phyloP scores from a whole-genome alignment of 2,888 invertebrate species.

The Yponomeuta plumbellus region DNA sequence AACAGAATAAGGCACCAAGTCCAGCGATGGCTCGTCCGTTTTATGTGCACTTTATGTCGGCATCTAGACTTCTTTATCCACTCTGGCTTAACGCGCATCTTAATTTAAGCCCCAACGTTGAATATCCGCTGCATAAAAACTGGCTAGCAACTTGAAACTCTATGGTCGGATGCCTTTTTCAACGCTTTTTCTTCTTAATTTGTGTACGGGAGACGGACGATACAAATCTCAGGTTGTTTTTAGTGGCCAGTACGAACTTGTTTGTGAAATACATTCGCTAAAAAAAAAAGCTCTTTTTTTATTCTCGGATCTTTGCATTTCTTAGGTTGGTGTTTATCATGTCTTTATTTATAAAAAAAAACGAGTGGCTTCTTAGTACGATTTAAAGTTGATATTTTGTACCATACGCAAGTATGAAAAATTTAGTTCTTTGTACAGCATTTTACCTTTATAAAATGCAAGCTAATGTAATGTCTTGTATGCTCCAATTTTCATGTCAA shows the following conservation, averaged over 20 bases:
- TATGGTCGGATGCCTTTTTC: background rate
- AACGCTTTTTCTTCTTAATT: background rate
- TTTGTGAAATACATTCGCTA: background rate
- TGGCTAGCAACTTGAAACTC: slow-evolving; percentile 13
- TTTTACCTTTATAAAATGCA: too few relatives aligned
- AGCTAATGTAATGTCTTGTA: too few relatives aligned
- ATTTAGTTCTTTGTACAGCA: too few relatives aligned
- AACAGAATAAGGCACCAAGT: slow-evolving; percentile 33
- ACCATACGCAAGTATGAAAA: too few relatives aligned
- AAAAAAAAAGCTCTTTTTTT: background rate
- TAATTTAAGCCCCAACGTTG: slow-evolving; percentile 52
- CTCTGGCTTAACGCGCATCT: slow-evolving; percentile 62
- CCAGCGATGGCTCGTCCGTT: slow-evolving; percentile 54
- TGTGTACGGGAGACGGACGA: background rate
- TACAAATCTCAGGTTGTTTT: background rate
- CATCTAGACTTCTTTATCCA: slow-evolving; percentile 60
- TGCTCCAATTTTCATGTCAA: too few relatives aligned
- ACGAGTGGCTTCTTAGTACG: too few relatives aligned
- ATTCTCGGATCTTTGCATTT: background rate
- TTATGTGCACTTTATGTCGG: slow-evolving; percentile 67
- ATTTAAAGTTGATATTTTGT: too few relatives aligned
- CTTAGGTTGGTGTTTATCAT: background rate
- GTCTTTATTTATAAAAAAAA: background rate
- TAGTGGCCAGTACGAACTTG: background rate
- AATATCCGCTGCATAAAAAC: slow-evolving; percentile 32